Conservation (phyloP, 2,888 invertebrate genomes). For the Smittia sp. region DNA sequence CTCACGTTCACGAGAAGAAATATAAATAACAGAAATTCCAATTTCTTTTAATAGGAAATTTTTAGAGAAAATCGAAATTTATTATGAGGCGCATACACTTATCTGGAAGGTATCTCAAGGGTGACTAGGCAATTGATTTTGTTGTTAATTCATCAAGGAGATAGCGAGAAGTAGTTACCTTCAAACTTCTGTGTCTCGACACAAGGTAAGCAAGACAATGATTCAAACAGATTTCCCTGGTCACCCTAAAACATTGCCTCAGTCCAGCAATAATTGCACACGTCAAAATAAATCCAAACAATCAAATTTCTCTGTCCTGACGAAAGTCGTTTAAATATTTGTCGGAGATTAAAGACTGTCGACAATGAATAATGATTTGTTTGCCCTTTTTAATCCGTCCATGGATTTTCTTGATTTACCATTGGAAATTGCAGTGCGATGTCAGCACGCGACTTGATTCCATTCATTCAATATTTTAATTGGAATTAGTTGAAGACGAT, state of each 20-base stretch:
- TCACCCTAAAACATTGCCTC: background rate
- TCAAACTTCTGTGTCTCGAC: too few relatives aligned
- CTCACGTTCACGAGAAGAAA: constrained; percentile 21
- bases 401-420: background rate
- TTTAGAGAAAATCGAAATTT: constrained; percentile 7
- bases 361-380: constrained; percentile 21
- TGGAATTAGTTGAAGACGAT: constrained; percentile 14
- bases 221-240: background rate
- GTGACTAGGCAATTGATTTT: background rate
- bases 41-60: background rate
- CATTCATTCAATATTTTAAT: constrained; percentile 22
- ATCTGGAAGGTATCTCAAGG: background rate
- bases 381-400: constrained; percentile 12
- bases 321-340: constrained; percentile 38
- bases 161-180: too few relatives aligned
- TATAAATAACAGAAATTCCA: constrained; percentile 9
- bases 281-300: constrained; percentile 18
- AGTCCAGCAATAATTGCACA: background rate
- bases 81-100: background rate
- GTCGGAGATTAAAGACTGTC: constrained; percentile 13
- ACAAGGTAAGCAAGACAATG: too few relatives aligned
- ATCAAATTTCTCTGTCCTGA: background rate
- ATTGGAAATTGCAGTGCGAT: background rate
- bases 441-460: constrained; percentile 12
- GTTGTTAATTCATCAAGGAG: too few relatives aligned